Base-by-base conservation (phyloP, 2,888 invertebrate genomes). In the Linyphia triangularis region DNA sequence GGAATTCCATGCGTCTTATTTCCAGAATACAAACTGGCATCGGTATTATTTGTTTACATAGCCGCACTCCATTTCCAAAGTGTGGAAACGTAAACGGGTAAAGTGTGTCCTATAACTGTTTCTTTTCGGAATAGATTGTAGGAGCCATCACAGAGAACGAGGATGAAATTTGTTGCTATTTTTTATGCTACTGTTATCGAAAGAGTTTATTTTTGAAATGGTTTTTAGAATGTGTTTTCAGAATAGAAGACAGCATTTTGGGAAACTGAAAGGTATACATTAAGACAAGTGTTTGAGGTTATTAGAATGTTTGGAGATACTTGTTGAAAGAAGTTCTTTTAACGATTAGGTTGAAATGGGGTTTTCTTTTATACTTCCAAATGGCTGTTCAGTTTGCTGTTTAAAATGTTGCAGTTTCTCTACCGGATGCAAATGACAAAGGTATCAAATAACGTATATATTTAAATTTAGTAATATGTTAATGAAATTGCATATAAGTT, bases 41-140 rank as follows among this genome's bases (percentile, higher is more conserved):
- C 24, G 57, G 30, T 59, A 59, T 61, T 72, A 72, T 82, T 69
- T 82, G 72, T 82, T 82, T 82, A 9, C 33, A 63, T 22, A 72
- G 28, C 13, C 19, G 26, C 40, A 61, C 28, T 22, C 40, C 63
- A 40, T 37, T 70, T 81, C 33, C 24, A 16, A 51, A 51, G 33
- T 43, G 43, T 79, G 51, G 22, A 26, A 67, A 19, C 67, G 30
- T 30, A 51, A 33, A 79, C 30, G 65, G 79, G 40, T 33, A 33
- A 77, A 19, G 37, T 63, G 5, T 9, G 61, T 33, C 24, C 22
- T 19, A 33, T 10, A 69, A 37, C n/a, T 59, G 22, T 30, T 73
- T 33, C 63, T 63, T 77, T 77, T n/a, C 22, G 22, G 61, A 77
- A 70, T 70, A 22, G 26, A 26, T 43, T 26, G 16, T 26, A 51